phyloP scores from a whole-genome alignment of 2,113 vertebrate species.

The Ageneiosus marmoratus region DNA sequence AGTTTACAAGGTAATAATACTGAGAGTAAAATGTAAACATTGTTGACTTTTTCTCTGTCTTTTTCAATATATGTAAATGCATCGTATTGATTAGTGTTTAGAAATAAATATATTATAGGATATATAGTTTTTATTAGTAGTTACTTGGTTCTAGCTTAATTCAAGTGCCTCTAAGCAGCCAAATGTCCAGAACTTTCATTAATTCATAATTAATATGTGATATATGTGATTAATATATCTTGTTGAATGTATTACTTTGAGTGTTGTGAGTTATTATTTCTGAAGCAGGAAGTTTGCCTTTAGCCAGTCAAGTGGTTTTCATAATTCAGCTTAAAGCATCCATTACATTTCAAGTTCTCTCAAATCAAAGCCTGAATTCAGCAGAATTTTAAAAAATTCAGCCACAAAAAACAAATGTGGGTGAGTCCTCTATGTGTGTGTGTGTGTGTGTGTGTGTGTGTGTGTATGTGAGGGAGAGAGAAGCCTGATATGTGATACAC shows the following conservation, averaged over 20 bases:
- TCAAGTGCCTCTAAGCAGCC: not conserved
- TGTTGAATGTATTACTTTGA: not conserved
- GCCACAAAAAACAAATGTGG: not conserved
- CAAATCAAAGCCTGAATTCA: not conserved
- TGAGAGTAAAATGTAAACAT: not conserved
- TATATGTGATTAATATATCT: too few species aligned
- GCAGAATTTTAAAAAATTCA: not conserved
- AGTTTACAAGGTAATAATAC: not conserved
- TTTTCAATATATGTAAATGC: not conserved
- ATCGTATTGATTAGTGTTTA: not conserved
- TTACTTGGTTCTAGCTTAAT: not conserved
- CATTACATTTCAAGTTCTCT: not conserved
- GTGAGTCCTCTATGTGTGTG: not conserved
- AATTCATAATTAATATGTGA: not conserved
- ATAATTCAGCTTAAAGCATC: not conserved
- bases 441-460: not conserved
- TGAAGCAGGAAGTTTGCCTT: not conserved
- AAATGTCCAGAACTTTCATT: not conserved
- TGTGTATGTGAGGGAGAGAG: not conserved
- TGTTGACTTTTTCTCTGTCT: not conserved
- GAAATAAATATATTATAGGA: not conserved
- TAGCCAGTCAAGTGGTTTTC: not conserved
- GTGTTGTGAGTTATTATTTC: not conserved
- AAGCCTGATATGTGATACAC: slow-evolving; percentile 34
- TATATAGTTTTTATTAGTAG: not conserved